Conservation (phyloP, 2,113 vertebrate species). For the Euleptes europaea region DNA sequence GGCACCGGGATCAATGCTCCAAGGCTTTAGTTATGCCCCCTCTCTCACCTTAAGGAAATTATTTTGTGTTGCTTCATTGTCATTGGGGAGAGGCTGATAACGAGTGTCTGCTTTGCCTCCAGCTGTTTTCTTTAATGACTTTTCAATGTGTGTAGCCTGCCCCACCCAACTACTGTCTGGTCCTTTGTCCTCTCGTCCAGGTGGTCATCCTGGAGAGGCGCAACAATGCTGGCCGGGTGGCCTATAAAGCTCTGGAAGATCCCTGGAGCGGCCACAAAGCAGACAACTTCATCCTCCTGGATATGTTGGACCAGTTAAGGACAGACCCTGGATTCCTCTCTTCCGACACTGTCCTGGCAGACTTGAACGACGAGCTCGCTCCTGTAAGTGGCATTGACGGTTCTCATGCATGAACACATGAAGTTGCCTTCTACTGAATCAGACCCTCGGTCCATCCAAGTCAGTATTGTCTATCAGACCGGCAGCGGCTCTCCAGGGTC, state of each 20-base stretch:
- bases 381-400: constrained; percentile 74
- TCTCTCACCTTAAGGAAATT: not conserved
- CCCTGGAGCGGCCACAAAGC: constrained; percentile 89
- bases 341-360: constrained; percentile 82
- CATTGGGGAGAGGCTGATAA: not conserved
- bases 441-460: too few relatives aligned
- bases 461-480: too few relatives aligned
- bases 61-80: not conserved
- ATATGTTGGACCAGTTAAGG: constrained; percentile 85
- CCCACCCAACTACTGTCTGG: not conserved
- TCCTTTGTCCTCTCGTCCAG: constrained; percentile 63
- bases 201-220: constrained; percentile 91
- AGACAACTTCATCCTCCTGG: constrained; percentile 84
- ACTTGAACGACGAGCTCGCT: constrained; percentile 92
- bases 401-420: too few relatives aligned
- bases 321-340: constrained; percentile 87
- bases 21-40: not conserved
- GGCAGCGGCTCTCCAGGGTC: too few relatives aligned
- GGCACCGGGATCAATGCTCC: not conserved
- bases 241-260: constrained; percentile 80
- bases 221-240: constrained; percentile 81
- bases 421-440: too few relatives aligned
- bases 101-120: not conserved
- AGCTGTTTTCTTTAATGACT: not conserved
- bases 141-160: not conserved